Evolutionary conservation across 2,797 vertebrate species (phyloP), one percentile per base, ranked within the genome.

Genomic region (Selene dorsalis): DNA sequence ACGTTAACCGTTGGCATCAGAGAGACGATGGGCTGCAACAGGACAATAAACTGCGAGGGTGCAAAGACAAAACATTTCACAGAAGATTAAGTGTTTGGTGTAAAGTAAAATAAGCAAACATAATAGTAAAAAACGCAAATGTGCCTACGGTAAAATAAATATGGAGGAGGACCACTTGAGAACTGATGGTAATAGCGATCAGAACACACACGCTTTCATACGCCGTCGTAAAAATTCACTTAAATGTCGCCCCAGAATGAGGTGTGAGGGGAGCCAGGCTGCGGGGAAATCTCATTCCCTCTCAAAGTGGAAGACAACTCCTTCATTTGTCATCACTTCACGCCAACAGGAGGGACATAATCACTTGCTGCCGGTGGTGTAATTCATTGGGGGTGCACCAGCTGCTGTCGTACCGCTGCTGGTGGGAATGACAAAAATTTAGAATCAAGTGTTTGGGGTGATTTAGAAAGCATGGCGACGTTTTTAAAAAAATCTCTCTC

Each of bases 341-440:
- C 24, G 79, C 79, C 84, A 87, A 90, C 87, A 90, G 87, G 83
- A 83, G 86, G 81, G 82, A 83, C 86, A 84, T 91, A 89, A 92
- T 92, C 79, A 80, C 87, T 87, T 71, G 87, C 87, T 90, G 73
- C 79, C 59, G 80, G 87, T 86, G 87, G 81, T 78, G 83, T 84
- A 79, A 87, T 90, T 89, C 85, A 90, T 84, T 82, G 91, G 62
- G 74, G 74, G 75, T 73, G 60, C 80, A 84, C 80, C 90, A 90
- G 90, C 90, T 90, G 90, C 83, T 86, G 83, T 77, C 61, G 35
- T 53, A 20, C 28, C 64, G 81, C 71, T 66, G 83, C 82, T 76
- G 72, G 64, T 74, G 73, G 73, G 55, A 79, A 80, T 43, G 73
- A 53, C 59, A 74, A 59, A 79, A 79, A 83, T 65, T 64, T 81